phyloP scores from a whole-genome alignment of 1,140 invertebrate species.

The Cyclina sinensis region DNA sequence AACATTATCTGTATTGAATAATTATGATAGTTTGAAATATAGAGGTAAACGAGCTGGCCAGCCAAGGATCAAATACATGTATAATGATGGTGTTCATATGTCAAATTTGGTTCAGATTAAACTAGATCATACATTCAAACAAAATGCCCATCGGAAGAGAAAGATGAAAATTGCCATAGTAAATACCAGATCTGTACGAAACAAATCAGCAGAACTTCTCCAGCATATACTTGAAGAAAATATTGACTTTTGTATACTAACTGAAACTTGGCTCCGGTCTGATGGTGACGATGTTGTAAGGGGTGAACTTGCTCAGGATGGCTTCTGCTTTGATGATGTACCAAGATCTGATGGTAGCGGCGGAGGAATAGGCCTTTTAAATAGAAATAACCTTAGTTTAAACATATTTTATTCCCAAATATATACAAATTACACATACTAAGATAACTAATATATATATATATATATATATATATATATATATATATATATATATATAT shows the following conservation, averaged over 20 bases:
- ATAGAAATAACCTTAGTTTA: slow-evolving; percentile 45
- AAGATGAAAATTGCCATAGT: slow-evolving; percentile 18
- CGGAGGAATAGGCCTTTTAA: not conserved
- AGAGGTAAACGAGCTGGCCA: too few relatives aligned
- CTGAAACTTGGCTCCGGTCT: slow-evolving; percentile 26
- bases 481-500: too few relatives aligned
- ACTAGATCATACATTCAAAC: too few relatives aligned
- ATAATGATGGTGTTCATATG: too few relatives aligned
- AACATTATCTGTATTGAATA: too few relatives aligned
- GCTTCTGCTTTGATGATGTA: slow-evolving; percentile 33
- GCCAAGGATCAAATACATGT: too few relatives aligned
- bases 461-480: not conserved
- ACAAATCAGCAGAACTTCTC: slow-evolving; percentile 18
- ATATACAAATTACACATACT: too few relatives aligned
- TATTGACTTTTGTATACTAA: too few relatives aligned
- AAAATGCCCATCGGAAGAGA: too few relatives aligned
- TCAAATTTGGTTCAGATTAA: too few relatives aligned
- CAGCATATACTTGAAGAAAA: not conserved
- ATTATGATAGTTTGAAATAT: too few relatives aligned
- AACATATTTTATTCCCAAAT: too few relatives aligned
- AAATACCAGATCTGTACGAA: slow-evolving; percentile 21
- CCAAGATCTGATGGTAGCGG: slow-evolving; percentile 3
- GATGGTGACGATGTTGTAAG: slow-evolving; percentile 27
- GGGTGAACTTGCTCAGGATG: slow-evolving; percentile 23
- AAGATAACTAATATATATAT: not conserved